phyloP scores from a whole-genome alignment of 2,797 vertebrate species.

The Poeciliopsis presidionis region DNA sequence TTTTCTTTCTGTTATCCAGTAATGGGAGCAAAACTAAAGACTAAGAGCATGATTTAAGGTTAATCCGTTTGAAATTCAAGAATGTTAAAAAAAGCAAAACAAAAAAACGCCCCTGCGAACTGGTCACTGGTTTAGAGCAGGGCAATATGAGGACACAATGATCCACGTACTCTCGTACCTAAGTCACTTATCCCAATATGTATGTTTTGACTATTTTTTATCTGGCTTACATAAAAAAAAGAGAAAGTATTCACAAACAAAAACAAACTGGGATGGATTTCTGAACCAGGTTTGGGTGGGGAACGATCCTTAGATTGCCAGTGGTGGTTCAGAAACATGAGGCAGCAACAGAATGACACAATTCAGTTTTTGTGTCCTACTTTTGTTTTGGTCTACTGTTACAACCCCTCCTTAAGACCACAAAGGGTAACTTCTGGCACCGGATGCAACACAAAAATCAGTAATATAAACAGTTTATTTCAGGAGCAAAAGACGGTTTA shows the following conservation, averaged over 20 bases:
- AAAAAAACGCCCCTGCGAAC: not conserved
- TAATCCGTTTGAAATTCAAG: not conserved
- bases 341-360: not conserved
- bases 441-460: too few species aligned
- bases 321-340: not conserved
- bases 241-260: not conserved
- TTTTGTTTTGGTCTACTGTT: not conserved
- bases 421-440: too few species aligned
- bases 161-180: not conserved
- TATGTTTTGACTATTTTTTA: not conserved
- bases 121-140: not conserved
- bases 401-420: too few species aligned
- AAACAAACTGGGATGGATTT: not conserved
- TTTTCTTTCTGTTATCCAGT: slow-evolving; percentile 8
- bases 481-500: too few species aligned
- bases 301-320: not conserved
- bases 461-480: too few species aligned
- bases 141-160: not conserved
- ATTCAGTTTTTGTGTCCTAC: not conserved
- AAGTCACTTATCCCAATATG: not conserved
- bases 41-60: not conserved
- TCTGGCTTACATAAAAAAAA: not conserved
- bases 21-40: not conserved
- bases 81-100: not conserved
- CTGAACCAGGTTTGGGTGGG: not conserved